Base-by-base conservation (phyloP, 2,113 vertebrate species). In the Carassius carassius region DNA sequence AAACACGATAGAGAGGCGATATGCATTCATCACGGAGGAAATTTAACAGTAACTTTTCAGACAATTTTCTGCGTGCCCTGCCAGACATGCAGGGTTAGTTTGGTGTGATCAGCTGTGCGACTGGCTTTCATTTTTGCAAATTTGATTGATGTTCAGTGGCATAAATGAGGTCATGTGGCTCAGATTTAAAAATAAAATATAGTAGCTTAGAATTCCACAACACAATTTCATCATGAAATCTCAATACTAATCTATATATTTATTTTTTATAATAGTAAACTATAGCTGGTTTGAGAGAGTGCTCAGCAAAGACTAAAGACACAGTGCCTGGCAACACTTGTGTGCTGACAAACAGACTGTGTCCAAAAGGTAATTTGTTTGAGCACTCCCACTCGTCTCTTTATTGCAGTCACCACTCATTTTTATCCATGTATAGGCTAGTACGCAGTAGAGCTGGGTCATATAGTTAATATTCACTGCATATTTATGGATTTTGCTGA, bases 1-100 rank as follows among this genome's bases (percentile, higher is more conserved):
- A 89, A 86, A 75, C 83, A 56, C 41, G 82, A 87, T 86, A 69
- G 77, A 86, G 75, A 83, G 67, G 29, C 63, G 72, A 87, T 86
- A 83, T 83, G 74, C 80, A 85, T 90, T 88, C 85, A 88, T 89
- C 87, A 90, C 56, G 13, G 23, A 51, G 49, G 29, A 65, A 81
- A 80, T 81, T 78, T 67, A 77, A 75, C 84, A 86, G 78, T 63
- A 83, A 73, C 84, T 69, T 81, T 49, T 76, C 44, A 87, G 69
- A 84, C 49, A 58, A 44, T 82, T 82, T 82, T 82, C 65, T 75
- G 63, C 16, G 16, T 67, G 44, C 79, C 41, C 79, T 70, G 63
- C 47, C 49, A 72, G 67, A 72, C 47, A 82, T 47, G 32, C 47
- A 10, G 32, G 63, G 65, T 82, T 82, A 58, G 81, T 82, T 70